phyloP scores from a whole-genome alignment of 2,113 vertebrate genomes.

The Illadopsis cleaveri region DNA sequence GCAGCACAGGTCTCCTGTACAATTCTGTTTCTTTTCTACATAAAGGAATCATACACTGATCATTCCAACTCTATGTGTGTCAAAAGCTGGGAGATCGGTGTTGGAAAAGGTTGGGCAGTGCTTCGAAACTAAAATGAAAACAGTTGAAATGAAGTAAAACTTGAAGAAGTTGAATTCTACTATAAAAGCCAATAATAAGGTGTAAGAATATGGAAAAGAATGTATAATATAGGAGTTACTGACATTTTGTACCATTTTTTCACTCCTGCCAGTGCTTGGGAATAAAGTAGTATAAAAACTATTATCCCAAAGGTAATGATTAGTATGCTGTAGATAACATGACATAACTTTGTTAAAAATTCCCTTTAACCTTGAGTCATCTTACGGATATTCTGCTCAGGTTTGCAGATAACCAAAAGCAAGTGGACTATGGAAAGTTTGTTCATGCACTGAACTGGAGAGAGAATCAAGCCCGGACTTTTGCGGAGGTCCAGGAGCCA shows the following conservation, averaged over 20 bases:
- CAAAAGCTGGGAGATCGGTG: not conserved
- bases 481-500: not conserved
- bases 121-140: not conserved
- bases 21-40: not conserved
- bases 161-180: not conserved
- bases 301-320: not conserved
- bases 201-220: not conserved
- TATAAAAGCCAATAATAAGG: not conserved
- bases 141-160: not conserved
- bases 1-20: not conserved
- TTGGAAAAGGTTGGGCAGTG: not conserved
- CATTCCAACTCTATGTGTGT: not conserved
- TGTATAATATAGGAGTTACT: not conserved
- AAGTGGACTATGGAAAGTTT: conserved; percentile 82
- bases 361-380: not conserved
- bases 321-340: not conserved
- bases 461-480: conserved; percentile 66
- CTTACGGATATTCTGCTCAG: conserved; percentile 57
- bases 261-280: not conserved
- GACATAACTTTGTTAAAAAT: not conserved
- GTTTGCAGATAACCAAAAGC: conserved; percentile 73
- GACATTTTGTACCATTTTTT: not conserved
- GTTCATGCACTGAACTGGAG: conserved; percentile 85
- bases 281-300: not conserved
- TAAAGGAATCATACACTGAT: not conserved